A percentile compares a stretch with the other conserved stretches of the same genome.
These are phyloP conservation scores for Morone chrysops DNA, from an alignment of 2,113 vertebrate genomes.

Conservation along the genomic window DNA sequence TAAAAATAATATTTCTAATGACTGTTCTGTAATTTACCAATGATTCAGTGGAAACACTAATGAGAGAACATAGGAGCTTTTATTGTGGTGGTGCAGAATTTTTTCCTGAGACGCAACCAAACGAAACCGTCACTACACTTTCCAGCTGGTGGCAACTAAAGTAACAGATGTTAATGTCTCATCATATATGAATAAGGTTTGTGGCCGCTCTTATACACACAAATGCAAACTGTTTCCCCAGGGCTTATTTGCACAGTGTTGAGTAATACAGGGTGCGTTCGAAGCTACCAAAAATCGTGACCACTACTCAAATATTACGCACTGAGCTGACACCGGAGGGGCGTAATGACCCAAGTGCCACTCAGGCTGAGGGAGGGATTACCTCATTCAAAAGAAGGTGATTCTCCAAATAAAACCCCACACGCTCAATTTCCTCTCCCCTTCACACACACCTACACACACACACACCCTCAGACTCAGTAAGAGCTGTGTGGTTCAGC, in stretches of 20 bases:
- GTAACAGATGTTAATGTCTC: constrained; percentile 34
- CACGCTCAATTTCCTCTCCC: constrained; percentile 54
- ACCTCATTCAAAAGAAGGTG: constrained; percentile 63
- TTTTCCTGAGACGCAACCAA: constrained; percentile 57
- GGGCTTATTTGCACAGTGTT: constrained; percentile 53
- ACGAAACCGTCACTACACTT: constrained; percentile 47
- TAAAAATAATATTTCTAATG: constrained; percentile 38
- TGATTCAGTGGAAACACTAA: constrained; percentile 50
- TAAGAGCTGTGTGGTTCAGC: constrained; percentile 18
- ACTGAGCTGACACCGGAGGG: constrained; percentile 44
- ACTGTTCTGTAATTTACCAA: constrained; percentile 29
- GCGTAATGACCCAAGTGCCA: constrained; percentile 41
- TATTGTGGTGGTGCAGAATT: constrained; percentile 52
- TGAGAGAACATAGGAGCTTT: constrained; percentile 45
- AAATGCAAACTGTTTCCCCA: constrained; percentile 21
- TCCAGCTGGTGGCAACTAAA: constrained; percentile 42
- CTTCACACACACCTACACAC: background rate
- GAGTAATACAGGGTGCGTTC: constrained; percentile 43
- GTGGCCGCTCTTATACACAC: constrained; percentile 4
- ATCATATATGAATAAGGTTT: constrained; percentile 35
- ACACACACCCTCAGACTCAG: constrained; percentile 23
- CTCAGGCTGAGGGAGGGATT: constrained; percentile 55
- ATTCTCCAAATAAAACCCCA: constrained; percentile 63
- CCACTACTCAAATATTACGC: constrained; percentile 27
- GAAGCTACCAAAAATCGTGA: constrained; percentile 48